phyloP scores from a whole-genome alignment of 2,888 invertebrate species.

The Eledone cirrhosa region DNA sequence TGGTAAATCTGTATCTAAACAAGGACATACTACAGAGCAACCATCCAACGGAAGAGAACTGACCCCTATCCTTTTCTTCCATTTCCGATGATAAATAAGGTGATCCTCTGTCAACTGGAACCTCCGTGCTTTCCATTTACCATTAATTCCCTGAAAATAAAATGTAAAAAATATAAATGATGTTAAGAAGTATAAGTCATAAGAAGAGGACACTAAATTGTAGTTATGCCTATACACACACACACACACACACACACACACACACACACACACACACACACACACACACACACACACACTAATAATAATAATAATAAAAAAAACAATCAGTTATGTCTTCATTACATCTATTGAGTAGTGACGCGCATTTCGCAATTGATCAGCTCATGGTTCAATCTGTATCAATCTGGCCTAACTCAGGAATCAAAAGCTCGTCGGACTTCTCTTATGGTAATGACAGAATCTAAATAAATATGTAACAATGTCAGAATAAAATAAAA shows the following conservation, averaged over 20 bases:
- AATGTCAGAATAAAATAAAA: too few species aligned
- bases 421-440: too few species aligned
- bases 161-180: slow-evolving; percentile 30
- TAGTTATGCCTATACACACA: background rate
- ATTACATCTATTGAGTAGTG: too few species aligned
- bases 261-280: slow-evolving; percentile 4
- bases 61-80: slow-evolving; percentile 49
- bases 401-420: too few species aligned
- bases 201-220: background rate
- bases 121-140: slow-evolving; percentile 59
- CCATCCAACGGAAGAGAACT: slow-evolving; percentile 50
- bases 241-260: slow-evolving; percentile 25
- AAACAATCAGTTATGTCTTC: too few species aligned
- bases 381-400: too few species aligned
- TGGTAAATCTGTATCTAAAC: slow-evolving; percentile 41
- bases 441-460: too few species aligned
- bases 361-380: too few species aligned
- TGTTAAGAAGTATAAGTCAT: slow-evolving; percentile 32
- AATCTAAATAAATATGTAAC: too few species aligned
- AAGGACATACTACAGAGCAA: slow-evolving; percentile 55
- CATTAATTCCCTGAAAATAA: slow-evolving; percentile 42
- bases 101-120: slow-evolving; percentile 53
- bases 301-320: too few species aligned
- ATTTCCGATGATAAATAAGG: slow-evolving; percentile 51
- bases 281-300: too few species aligned